Conservation (phyloP, 1,140 invertebrate genomes). For the Calliphora vicina region DNA sequence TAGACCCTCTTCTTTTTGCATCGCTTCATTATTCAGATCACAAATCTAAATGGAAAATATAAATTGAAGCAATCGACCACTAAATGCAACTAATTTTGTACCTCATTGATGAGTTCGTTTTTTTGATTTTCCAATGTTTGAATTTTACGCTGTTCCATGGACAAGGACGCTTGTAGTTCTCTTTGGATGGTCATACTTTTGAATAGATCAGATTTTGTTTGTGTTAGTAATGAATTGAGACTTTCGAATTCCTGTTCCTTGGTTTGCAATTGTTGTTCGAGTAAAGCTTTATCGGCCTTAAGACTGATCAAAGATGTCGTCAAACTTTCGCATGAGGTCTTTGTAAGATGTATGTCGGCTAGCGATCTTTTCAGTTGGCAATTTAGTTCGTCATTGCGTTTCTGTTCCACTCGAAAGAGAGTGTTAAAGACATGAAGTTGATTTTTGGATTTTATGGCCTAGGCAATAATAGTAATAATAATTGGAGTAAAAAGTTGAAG, state of each 20-base stretch:
- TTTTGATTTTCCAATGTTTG: conserved; percentile 34
- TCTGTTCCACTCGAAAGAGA: conserved; percentile 53
- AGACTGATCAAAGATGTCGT: conserved; percentile 39
- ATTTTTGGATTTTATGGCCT: conserved; percentile 54
- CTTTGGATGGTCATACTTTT: conserved; percentile 40
- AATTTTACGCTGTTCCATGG: conserved; percentile 34
- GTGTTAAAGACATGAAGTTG: conserved; percentile 56
- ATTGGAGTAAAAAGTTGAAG: background rate
- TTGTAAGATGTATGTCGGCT: conserved; percentile 47
- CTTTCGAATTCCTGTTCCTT: conserved; percentile 45
- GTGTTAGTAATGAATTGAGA: conserved; percentile 43
- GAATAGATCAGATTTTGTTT: conserved; percentile 45
- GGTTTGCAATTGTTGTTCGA: conserved; percentile 25
- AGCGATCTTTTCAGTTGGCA: conserved; percentile 49
- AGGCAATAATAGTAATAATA: background rate
- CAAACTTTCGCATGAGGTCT: conserved; percentile 50
- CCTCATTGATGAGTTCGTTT: conserved; percentile 35
- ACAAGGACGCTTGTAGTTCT: conserved; percentile 25
- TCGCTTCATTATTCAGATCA: background rate
- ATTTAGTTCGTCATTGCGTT: conserved; percentile 51
- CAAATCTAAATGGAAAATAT: conserved; percentile 5
- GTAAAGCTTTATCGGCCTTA: conserved; percentile 30
- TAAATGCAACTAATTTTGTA: background rate
- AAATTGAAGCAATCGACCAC: background rate
- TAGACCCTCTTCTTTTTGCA: background rate